Base-by-base conservation (phyloP, 2,888 invertebrate species). In the Caenorhabditis auriculariae region DNA sequence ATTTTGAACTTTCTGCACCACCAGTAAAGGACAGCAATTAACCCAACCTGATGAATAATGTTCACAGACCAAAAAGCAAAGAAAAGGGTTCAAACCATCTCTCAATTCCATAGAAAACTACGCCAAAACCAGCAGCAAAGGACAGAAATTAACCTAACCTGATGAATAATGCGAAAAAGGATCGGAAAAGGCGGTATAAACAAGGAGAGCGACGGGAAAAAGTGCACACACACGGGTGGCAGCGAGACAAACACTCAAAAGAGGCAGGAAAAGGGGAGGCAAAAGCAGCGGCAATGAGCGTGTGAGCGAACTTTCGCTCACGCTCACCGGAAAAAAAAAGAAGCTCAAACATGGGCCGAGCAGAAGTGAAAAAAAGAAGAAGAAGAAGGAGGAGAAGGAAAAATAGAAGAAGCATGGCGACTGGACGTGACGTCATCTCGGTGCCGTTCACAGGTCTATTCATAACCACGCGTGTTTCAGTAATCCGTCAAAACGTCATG, bases 321-420 rank as follows among this genome's bases (percentile, higher is more conserved):
- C n/a, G n/a, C n/a, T n/a, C n/a, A n/a, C n/a, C 27, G 29, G 19
- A 28, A 38, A 35, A 39, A 49, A 57, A 52, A 45, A 54, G 44
- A 47, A 44, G 45, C 44, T 27, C 12, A 47, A 41, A 41, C 46
- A 50, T 44, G 41, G 27, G 45, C 35, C 43, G 44, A 49, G 26
- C n/a, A 12, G 24, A 28, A 37, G 19, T 44, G 46, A 54, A 42
- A 46, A 29, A 29, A 35, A 52, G 39, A 53, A 42, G 46, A 51
- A 48, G 50, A 44, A 44, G 43, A 23, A 38, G 27, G 45, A 41
- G 21, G 46, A 23, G 24, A 37, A 15, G 28, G 39, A 24, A 19
- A 15, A 19, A 26, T 26, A 26, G 46, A 23, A 27, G 45, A 26
- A 7, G 38, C 23, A 19, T 5, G 35, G 28, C 26, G 21, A 24